Evolutionary conservation across 2,888 invertebrate genomes (phyloP), one percentile per base, ranked within the genome.

Genomic region (Furcula furcula): DNA sequence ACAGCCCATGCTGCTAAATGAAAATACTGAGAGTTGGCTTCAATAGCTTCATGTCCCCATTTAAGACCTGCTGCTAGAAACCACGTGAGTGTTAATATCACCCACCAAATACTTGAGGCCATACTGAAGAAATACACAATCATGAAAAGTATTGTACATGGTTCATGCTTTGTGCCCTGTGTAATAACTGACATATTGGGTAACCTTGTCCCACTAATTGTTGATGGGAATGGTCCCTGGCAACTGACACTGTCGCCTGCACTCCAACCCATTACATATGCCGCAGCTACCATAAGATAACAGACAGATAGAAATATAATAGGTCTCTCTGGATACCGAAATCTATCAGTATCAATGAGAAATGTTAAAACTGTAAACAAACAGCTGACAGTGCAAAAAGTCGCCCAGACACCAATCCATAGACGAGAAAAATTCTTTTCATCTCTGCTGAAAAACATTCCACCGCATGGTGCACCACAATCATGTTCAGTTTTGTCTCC

Each of bases 41-140:
- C 98, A 68, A 98, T 98, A 20, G 98, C 98, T 90, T 98, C 98
- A 80, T 98, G 97, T 26, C 98, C 98, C 98, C 98, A 98, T 86
- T 98, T 98, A 38, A 98, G 91, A 18, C 98, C 98, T 41, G 98
- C 98, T 23, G 98, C 97, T 66, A 98, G 88, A 84, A 98, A 98
- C 98, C 98, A 98, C 34, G 98, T 98, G 46, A 98, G 91, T 10
- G 98, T 97, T 65, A 98, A 88, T 58, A 98, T 94, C 32, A 98
- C 97, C 98, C 98, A 98, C 98, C 98, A 98, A 66, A 98, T 96
- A 72, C 96, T 97, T 27, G 97, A 97, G 14, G 98, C 97, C 97
- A 98, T 98, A 71, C 95, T 95, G 78, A 98, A 98, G 89, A 98
- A 98, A 84, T 97, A 97, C 27, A 98, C 92, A 65, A 97, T 92